A percentile compares a stretch with the other conserved stretches of the same genome.
These are phyloP conservation scores for Rhodophaea formosa DNA, from an alignment of 2,888 invertebrate species.

Conservation along the genomic window DNA sequence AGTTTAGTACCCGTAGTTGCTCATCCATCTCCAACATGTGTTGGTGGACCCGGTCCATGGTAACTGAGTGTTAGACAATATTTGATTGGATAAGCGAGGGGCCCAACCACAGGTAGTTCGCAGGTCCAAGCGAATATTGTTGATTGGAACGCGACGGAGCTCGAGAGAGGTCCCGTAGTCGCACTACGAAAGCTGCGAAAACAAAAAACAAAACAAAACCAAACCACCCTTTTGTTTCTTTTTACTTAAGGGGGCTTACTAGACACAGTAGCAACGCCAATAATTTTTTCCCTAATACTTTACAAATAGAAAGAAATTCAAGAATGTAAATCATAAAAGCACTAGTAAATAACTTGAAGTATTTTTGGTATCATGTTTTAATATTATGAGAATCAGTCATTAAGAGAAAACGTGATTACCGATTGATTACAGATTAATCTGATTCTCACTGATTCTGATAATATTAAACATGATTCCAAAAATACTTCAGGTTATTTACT, in stretches of 20 bases:
- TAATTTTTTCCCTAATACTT: too few species aligned
- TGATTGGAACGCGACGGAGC: background rate
- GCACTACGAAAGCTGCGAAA: conserved; percentile 22
- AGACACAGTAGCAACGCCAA: too few species aligned
- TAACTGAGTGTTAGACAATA: conserved; percentile 1
- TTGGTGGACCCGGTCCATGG: conserved; percentile 1
- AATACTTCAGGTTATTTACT: too few species aligned
- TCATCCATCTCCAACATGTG: conserved; percentile 1
- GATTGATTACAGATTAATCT: too few species aligned
- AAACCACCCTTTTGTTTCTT: background rate
- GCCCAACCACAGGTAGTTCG: background rate
- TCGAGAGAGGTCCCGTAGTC: conserved; percentile 22
- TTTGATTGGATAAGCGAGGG: background rate
- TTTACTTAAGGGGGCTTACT: background rate
- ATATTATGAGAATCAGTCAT: too few species aligned
- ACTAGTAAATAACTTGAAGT: too few species aligned
- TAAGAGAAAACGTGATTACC: too few species aligned
- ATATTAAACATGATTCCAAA: too few species aligned
- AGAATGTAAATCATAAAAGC: too few species aligned
- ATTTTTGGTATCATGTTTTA: too few species aligned
- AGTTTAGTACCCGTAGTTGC: conserved; percentile 5
- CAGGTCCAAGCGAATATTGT: background rate
- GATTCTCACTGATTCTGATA: too few species aligned
- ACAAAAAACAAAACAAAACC: background rate
- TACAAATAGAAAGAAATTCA: too few species aligned